Conservation (phyloP, 1,140 invertebrate genomes). For the Riptortus pedestris region DNA sequence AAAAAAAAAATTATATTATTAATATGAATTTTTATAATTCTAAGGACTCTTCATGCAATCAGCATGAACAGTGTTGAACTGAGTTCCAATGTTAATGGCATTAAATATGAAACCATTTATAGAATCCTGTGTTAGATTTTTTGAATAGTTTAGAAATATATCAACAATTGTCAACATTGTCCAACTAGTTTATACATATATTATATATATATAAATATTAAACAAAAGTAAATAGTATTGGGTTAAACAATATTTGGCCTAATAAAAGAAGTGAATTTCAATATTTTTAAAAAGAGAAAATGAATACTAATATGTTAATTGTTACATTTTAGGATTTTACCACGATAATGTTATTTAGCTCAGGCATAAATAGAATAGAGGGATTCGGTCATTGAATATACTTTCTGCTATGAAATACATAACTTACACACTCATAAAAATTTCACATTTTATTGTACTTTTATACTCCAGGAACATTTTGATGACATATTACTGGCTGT, state of each 20-base stretch:
- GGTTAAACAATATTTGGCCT: slow-evolving; percentile 4
- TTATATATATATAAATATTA: no score
- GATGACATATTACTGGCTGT: no score
- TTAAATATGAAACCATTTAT: neutral
- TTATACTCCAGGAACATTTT: no score
- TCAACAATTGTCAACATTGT: no score
- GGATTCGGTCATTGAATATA: neutral
- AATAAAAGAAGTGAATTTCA: neutral
- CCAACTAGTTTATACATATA: no score
- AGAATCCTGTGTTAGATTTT: neutral
- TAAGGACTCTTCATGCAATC: neutral
- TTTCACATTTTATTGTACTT: no score
- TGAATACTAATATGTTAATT: neutral
- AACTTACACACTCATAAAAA: neutral
- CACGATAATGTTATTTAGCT: slow-evolving; percentile 5
- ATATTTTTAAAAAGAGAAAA: neutral
- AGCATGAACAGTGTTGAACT: slow-evolving; percentile 2
- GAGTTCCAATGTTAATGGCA: neutral
- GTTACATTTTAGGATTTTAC: slow-evolving; percentile 3
- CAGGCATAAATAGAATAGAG: slow-evolving; percentile 4
- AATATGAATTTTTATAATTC: neutral
- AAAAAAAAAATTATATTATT: no score
- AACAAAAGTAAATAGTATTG: slow-evolving; percentile 1
- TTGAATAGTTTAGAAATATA: no score
- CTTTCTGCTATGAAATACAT: neutral